Percentiles rank a stretch among this genome's conserved stretches.
These are phyloP conservation scores for Marronus borbonicus DNA, from an alignment of 2,888 invertebrate species.

Conservation along the genomic window DNA sequence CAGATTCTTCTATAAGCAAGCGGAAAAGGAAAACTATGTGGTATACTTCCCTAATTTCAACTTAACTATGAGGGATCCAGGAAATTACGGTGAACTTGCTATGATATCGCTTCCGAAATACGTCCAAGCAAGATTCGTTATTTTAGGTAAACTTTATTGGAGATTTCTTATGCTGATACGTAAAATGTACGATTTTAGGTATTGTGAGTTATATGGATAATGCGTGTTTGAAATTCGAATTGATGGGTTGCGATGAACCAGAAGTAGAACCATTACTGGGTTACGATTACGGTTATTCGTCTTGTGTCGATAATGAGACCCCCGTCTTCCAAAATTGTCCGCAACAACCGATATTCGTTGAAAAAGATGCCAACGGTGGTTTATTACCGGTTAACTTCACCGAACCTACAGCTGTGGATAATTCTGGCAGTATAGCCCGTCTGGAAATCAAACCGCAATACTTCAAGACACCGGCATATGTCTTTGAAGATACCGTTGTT, in stretches of 20 bases:
- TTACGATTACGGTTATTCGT: conserved; percentile 93
- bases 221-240: conserved; percentile 95
- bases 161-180: neutral
- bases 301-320: conserved; percentile 96
- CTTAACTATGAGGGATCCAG: conserved; percentile 94
- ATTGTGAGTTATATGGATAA: conserved; percentile 98
- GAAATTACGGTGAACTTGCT: conserved; percentile 95
- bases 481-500: conserved; percentile 93
- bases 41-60: conserved; percentile 98
- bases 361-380: conserved; percentile 91
- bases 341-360: conserved; percentile 91
- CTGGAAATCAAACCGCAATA: conserved; percentile 93
- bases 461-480: conserved; percentile 89
- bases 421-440: conserved; percentile 94
- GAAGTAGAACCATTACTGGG: conserved; percentile 87
- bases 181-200: conserved; percentile 70
- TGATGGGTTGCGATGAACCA: conserved; percentile 96
- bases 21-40: conserved; percentile 94
- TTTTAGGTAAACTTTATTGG: conserved; percentile 73
- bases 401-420: conserved; percentile 94
- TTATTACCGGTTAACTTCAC: conserved; percentile 92
- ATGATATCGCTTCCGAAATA: conserved; percentile 96
- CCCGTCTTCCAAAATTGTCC: conserved; percentile 98
- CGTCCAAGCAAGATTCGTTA: conserved; percentile 94
- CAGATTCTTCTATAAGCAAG: conserved; percentile 96